Evolutionary conservation across 2,888 invertebrate species (phyloP), one percentile per base, ranked within the genome.

Genomic region (Phyllotreta striolata): DNA sequence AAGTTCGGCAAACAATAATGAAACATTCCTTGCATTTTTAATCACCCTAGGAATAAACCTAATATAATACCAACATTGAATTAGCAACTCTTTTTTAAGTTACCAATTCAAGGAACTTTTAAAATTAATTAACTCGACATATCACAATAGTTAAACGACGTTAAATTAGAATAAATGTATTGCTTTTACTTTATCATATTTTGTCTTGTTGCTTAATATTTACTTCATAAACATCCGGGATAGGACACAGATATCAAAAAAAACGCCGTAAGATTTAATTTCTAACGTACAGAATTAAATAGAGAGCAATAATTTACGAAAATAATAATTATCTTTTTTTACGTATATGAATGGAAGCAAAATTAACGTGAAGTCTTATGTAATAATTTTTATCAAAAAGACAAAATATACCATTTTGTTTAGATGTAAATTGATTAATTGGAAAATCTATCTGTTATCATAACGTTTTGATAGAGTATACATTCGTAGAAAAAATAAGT

Each of bases 401-500:
- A 58, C 40, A 58, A 49, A 58, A 58, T 51, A 57, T 47, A 38
- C 44, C 14, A 47, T 8, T 9, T 54, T 12, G n/a, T n/a, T 57
- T 39, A 37, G 9, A 38, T 46, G 24, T 47, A 14, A 12, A 7
- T 52, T 14, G 34, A 12, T 55, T 62, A 58, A 55, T 55, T 61
- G 4, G 12, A 46, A 54, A 37, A 40, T 13, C 49, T 58, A 38
- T 14, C 10, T n/a, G 10, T 1, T 44, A 41, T 60, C 61, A 38
- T 60, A 63, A 63, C 64, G 57, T 58, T 46, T 63, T 63, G 65
- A 66, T 64, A 58, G 13, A 47, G 68, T 72, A 72, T 70, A 72
- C 67, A 59, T 62, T 64, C 63, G 64, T 70, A 70, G 72, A 72
- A 72, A 72, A 72, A 70, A 72, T 72, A 72, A 70, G 62, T 71